Percentiles rank a stretch among this genome's conserved stretches.
phyloP scores from a whole-genome alignment of 1,140 invertebrate species.

The Orius insidiosus region DNA sequence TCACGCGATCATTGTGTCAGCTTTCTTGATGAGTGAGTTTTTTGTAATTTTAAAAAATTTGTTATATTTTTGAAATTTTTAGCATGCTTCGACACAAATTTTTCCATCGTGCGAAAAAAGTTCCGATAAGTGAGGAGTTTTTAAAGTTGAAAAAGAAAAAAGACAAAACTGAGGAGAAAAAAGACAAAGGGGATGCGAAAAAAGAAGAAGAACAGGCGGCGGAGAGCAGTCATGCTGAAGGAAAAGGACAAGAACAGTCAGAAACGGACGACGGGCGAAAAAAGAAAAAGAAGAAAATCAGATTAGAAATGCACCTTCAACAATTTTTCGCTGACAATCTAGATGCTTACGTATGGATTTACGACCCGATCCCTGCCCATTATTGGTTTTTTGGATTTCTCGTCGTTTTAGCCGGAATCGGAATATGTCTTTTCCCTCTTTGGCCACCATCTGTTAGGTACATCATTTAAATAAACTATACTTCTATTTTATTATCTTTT shows the following conservation, averaged over 20 bases:
- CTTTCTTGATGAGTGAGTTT: constrained; percentile 49
- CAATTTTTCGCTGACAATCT: constrained; percentile 83
- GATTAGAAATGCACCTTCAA: constrained; percentile 90
- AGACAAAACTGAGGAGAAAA: constrained; percentile 36
- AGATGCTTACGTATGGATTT: constrained; percentile 98
- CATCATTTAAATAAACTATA: constrained; percentile 1
- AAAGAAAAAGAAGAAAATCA: constrained; percentile 43
- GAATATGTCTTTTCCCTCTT: constrained; percentile 91
- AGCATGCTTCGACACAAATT: constrained; percentile 81
- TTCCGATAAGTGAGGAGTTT: constrained; percentile 57
- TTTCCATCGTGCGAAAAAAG: constrained; percentile 86
- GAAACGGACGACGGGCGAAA: constrained; percentile 25
- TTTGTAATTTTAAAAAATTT: neutral
- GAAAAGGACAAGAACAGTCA: constrained; percentile 24
- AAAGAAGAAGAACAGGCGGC: constrained; percentile 28
- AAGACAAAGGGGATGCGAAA: constrained; percentile 35
- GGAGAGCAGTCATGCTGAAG: constrained; percentile 34
- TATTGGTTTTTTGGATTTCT: constrained; percentile 89
- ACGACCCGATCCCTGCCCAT: constrained; percentile 91
- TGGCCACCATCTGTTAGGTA: constrained; percentile 85
- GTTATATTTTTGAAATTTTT: no score
- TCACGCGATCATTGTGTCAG: constrained; percentile 60
- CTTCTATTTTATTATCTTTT: constrained; percentile 19
- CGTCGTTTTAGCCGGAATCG: constrained; percentile 81
- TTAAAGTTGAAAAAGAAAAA: constrained; percentile 37